Base-by-base conservation (phyloP, 2,113 vertebrate species). In the Oreamnos americanus region DNA sequence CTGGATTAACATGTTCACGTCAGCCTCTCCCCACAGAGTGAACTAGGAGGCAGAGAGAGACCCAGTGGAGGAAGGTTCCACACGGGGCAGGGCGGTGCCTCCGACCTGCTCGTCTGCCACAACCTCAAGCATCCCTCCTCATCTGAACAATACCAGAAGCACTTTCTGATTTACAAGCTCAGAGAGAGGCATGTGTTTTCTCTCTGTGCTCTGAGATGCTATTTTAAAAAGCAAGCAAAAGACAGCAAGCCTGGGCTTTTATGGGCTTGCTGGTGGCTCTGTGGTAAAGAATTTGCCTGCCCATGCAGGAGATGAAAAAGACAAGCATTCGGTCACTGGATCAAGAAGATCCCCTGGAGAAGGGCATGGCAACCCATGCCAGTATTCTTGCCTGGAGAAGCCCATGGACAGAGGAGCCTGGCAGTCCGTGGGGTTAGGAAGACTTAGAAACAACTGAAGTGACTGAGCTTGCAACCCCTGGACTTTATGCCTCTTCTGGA, bases 1-100 rank as follows among this genome's bases (percentile, higher is more conserved):
- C 94, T 97, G 98, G 97, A 99, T 99, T 99, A 99, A 97, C 62
- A 0, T 92, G 98, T 98, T 98, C 98, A 98, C 78, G 92, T 98
- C 97, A 86, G 97, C 94, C 94, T 97, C 49, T 98, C 64, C 60
- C 90, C 45, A 71, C 97, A 98, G 91, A 97, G 97, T 96, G 96
- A 90, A 95, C 64, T 87, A 84, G 19, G 93, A 95, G 97, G 90
- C 83, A 78, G 79, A 92, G 15, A 43, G 26, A 85, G 53, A 43
- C 30, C 82, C 12, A 0, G 0, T 3, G 36, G 1, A 0, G 82
- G 64, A 67, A 53, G 79, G 85, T 57, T 95, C 85, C 94, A 95
- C 10, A 74, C 86, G 9, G 7, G 64, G 81, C 89, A 89, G 53
- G 71, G 0, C 62, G 55, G 30, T 0, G 86, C 58, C 90, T 90